Evolutionary conservation across 2,113 vertebrate genomes (phyloP).

Genomic region (Phaethornis superciliosus): DNA sequence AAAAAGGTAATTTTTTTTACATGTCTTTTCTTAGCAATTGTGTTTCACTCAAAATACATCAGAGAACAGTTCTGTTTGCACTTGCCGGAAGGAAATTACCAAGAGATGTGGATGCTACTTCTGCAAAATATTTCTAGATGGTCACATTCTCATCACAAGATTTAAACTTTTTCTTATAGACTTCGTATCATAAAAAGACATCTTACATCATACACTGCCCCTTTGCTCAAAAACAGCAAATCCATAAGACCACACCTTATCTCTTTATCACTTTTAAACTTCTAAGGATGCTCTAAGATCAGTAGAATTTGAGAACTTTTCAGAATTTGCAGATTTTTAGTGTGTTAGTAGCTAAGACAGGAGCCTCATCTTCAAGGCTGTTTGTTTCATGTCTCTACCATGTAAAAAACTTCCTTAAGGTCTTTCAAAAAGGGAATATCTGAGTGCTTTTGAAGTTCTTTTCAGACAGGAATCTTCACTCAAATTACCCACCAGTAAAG

Average conservation of each 20-base stretch:
- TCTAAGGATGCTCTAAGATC: background rate
- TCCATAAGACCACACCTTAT: rapidly evolving
- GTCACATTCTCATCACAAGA: background rate
- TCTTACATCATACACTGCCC: background rate
- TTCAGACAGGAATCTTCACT: background rate
- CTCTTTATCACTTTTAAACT: background rate
- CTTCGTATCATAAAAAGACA: background rate
- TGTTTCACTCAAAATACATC: background rate
- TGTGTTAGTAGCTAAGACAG: background rate
- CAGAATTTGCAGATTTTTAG: background rate
- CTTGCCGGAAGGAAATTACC: rapidly evolving
- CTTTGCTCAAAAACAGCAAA: background rate
- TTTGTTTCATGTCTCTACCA: background rate
- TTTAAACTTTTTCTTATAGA: background rate
- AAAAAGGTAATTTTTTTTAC: rapidly evolving
- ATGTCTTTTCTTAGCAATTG: background rate
- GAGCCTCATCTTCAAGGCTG: background rate
- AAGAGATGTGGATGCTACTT: background rate
- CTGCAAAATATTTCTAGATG: background rate
- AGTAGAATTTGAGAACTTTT: background rate
- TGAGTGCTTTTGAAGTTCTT: background rate
- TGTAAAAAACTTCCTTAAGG: background rate
- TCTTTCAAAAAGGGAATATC: background rate
- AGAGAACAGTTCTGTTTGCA: background rate
- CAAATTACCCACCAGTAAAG: background rate